Percentiles rank a stretch among this genome's conserved stretches.
Conservation (phyloP, 2,113 vertebrate genomes). For the Oreochromis spilurus region DNA sequence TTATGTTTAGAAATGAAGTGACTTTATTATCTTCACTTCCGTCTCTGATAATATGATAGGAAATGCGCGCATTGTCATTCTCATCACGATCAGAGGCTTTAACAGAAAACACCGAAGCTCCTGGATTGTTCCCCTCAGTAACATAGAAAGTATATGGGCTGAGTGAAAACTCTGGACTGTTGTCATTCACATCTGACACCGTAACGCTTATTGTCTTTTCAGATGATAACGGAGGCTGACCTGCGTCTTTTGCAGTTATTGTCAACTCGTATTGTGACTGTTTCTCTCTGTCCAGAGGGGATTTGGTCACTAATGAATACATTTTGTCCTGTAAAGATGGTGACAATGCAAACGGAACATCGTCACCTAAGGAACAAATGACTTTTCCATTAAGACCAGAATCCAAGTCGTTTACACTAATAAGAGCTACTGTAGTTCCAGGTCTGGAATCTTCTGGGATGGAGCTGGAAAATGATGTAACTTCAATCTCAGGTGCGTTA, state of each 20-base stretch:
- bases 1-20: constrained; percentile 26
- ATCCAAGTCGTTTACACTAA: constrained; percentile 31
- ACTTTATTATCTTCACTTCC: neutral
- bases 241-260: constrained; percentile 45
- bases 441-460: constrained; percentile 8
- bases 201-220: constrained; percentile 15
- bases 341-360: constrained; percentile 22
- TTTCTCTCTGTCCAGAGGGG: constrained; percentile 52
- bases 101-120: constrained; percentile 33
- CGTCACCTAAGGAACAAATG: constrained; percentile 11
- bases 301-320: constrained; percentile 46
- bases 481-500: constrained; percentile 6
- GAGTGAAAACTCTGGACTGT: constrained; percentile 47
- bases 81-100: constrained; percentile 50
- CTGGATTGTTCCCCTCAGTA: neutral
- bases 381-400: constrained; percentile 44
- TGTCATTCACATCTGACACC: constrained; percentile 62
- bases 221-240: constrained; percentile 23
- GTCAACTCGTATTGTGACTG: constrained; percentile 38
- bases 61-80: constrained; percentile 26
- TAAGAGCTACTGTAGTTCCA: constrained; percentile 29
- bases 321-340: constrained; percentile 38
- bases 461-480: neutral
- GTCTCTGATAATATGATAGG: constrained; percentile 42
- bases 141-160: constrained; percentile 47